Conservation (phyloP, 2,888 invertebrate species). For the Sipha maydis region DNA sequence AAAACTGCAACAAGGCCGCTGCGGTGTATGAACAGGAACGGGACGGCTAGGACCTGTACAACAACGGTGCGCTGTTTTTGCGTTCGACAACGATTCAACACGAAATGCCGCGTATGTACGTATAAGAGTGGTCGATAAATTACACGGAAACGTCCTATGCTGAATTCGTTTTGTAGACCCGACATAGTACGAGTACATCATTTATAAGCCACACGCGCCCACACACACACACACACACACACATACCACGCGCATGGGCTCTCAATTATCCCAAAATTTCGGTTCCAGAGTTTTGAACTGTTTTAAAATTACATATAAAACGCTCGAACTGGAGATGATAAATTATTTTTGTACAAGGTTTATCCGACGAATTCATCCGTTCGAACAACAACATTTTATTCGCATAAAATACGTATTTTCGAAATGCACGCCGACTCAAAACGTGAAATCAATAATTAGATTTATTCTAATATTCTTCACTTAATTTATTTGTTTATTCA, state of each 20-base stretch:
- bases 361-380: not conserved
- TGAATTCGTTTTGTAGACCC: conserved; percentile 45
- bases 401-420: not conserved
- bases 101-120: not conserved
- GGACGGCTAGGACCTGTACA: not conserved
- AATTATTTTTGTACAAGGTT: not conserved
- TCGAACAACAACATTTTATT: not conserved
- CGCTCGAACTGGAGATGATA: not conserved
- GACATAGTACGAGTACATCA: conserved; percentile 3
- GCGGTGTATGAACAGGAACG: too few relatives aligned
- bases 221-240: not conserved
- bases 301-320: conserved; percentile 21
- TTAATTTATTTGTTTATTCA: too few relatives aligned
- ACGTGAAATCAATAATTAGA: not conserved
- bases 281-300: not conserved
- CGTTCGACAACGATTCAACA: not conserved
- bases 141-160: conserved; percentile 35
- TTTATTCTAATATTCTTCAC: too few relatives aligned
- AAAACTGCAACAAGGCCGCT: not conserved
- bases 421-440: not conserved
- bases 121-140: conserved; percentile 49
- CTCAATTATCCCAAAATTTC: conserved; percentile 9
- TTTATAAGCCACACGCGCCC: conserved; percentile 22
- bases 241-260: not conserved
- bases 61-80: not conserved